Base-by-base conservation (phyloP, 1,140 invertebrate genomes). In the Rhopalosiphum maidis region DNA sequence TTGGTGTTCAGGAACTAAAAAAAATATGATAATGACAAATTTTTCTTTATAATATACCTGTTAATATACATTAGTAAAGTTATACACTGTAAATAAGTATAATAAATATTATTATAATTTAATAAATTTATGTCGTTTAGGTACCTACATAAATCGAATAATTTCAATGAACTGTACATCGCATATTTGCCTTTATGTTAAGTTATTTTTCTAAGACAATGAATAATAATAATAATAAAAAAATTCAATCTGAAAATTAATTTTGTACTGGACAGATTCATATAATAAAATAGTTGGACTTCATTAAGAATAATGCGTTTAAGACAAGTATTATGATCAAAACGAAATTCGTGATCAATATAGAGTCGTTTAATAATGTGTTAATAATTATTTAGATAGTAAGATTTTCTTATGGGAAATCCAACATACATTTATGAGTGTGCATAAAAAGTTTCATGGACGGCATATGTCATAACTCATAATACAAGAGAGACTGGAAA, bases 291-390 rank as follows among this genome's bases (percentile, higher is more conserved):
- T 48, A 88, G 86, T 48, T 87, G 9, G 15, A 88, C 23, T 51
- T 48, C 46, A 77, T 77, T 18, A 77, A 86, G 11, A 54, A 89
- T 51, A 55, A 89, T 89, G 37, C 1, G 35, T 35, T 4, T 35
- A 55, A 37, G 48, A 37, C 37, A 77, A 77, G 60, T n/a, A 77
- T 89, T 11, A 15, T 68, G 41, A 43, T 60, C 60, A 48, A 77
- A 8, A 43, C 2, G 8, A 43, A 90, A 90, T 60, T 90, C 89
- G 89, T 90, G 89, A 90, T 90, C 37, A 90, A 90, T 41, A 87
- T 41, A 87, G 30, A 48, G 9, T 89, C 25, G 43, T 41, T 43
- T 60, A 41, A 21, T 77, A 18, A 90, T 60, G 37, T 41, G 25
- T 43, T n/a, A 18, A 68, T 8, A 90, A 60, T 55, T 43, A 21